Percentiles rank a stretch among this genome's conserved stretches.
These are phyloP conservation scores for Oophaga sylvatica DNA, from an alignment of 2,797 vertebrate genomes.

Conservation along the genomic window DNA sequence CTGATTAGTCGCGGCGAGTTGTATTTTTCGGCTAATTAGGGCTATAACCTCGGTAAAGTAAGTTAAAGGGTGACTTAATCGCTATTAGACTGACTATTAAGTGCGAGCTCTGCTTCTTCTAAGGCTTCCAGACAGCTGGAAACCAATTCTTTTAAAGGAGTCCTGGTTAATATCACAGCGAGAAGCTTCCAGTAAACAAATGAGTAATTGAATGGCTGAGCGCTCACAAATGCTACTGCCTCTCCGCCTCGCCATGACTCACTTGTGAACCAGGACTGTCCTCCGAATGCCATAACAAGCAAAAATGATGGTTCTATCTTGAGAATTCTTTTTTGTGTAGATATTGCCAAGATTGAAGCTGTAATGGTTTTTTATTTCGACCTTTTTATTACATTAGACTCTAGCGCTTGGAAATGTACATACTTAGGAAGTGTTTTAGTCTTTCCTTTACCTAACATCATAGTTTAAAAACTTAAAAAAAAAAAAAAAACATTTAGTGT, in stretches of 20 bases:
- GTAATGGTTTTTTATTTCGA: conserved; percentile 97
- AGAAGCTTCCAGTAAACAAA: conserved; percentile 83
- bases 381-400: conserved; percentile 94
- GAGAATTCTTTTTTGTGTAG: conserved; percentile 79
- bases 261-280: conserved; percentile 79
- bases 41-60: conserved; percentile 63
- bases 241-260: conserved; percentile 75
- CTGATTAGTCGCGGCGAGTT: neutral
- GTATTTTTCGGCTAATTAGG: conserved; percentile 53
- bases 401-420: conserved; percentile 79
- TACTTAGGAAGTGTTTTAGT: conserved; percentile 83
- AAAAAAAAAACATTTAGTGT: conserved; percentile 77
- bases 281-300: conserved; percentile 83
- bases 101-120: conserved; percentile 53
- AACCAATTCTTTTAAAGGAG: conserved; percentile 73
- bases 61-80: conserved; percentile 65
- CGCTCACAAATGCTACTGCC: conserved; percentile 77
- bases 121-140: conserved; percentile 75
- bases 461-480: conserved; percentile 79
- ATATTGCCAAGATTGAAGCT: conserved; percentile 82
- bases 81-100: conserved; percentile 71
- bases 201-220: conserved; percentile 80
- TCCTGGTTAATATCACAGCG: conserved; percentile 85
- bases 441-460: conserved; percentile 83
- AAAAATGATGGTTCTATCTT: conserved; percentile 81